Conservation (phyloP, 2,888 invertebrate genomes). For the Temnothorax unifasciatus region DNA sequence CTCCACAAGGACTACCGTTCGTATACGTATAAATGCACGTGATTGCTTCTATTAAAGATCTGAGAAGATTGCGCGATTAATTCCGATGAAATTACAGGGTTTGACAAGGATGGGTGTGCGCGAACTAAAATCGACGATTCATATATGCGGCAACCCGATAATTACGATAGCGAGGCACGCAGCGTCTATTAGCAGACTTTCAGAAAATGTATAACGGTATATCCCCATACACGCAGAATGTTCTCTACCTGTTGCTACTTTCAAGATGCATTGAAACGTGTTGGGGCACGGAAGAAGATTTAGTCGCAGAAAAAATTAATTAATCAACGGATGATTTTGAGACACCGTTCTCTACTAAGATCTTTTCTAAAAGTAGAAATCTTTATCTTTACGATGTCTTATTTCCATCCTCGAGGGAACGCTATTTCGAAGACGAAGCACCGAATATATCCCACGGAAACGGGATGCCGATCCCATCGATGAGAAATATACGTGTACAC, state of each 20-base stretch:
- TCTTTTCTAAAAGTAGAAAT: background rate
- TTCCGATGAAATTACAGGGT: constrained; percentile 36
- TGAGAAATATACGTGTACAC: constrained; percentile 8
- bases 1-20: constrained; percentile 2
- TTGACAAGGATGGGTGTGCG: constrained; percentile 24
- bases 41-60: constrained; percentile 46
- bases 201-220: constrained; percentile 41
- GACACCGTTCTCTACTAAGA: background rate
- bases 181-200: constrained; percentile 37
- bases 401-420: background rate
- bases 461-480: constrained; percentile 2
- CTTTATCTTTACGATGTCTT: background rate
- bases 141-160: constrained; percentile 35
- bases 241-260: background rate
- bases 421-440: constrained; percentile 1
- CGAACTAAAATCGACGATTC: constrained; percentile 42
- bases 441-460: constrained; percentile 9
- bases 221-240: background rate
- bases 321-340: background rate
- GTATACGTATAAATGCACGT: constrained; percentile 11
- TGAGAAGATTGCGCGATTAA: constrained; percentile 37
- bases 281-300: background rate
- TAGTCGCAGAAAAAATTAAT: background rate
- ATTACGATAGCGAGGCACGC: constrained; percentile 39
- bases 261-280: background rate